Conservation (phyloP, 2,888 invertebrate species). For the Pseudococcus longispinus region DNA sequence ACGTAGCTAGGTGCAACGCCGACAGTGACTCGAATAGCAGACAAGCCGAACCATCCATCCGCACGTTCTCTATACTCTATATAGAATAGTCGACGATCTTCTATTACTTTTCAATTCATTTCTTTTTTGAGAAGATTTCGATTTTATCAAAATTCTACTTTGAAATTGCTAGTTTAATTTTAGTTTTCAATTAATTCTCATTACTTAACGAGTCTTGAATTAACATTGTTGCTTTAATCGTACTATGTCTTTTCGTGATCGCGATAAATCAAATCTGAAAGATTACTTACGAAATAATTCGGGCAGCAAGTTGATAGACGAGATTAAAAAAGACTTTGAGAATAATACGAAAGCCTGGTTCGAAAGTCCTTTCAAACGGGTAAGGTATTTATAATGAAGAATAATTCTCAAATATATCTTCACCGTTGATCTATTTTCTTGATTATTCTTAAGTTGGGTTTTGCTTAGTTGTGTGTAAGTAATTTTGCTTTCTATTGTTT, state of each 20-base stretch:
- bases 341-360: conserved; percentile 60
- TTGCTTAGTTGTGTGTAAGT: not conserved
- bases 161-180: too few relatives aligned
- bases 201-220: too few relatives aligned
- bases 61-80: too few relatives aligned
- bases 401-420: not conserved
- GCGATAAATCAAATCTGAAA: conserved; percentile 61
- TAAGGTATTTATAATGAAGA: conserved; percentile 20
- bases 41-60: too few relatives aligned
- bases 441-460: not conserved
- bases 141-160: too few relatives aligned
- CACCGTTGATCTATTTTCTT: not conserved
- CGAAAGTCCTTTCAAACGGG: conserved; percentile 57
- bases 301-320: conserved; percentile 61
- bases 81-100: too few relatives aligned
- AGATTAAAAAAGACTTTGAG: conserved; percentile 61
- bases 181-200: too few relatives aligned
- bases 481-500: not conserved
- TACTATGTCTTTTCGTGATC: conserved; percentile 60
- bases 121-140: too few relatives aligned
- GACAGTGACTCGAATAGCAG: too few relatives aligned
- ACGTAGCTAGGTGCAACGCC: too few relatives aligned
- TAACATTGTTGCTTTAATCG: not conserved
- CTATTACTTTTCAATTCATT: too few relatives aligned
- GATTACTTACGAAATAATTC: conserved; percentile 61